Evolutionary conservation across 1,140 invertebrate species (phyloP), one percentile per base, ranked within the genome.

Genomic region (Lucilia cuprina): DNA sequence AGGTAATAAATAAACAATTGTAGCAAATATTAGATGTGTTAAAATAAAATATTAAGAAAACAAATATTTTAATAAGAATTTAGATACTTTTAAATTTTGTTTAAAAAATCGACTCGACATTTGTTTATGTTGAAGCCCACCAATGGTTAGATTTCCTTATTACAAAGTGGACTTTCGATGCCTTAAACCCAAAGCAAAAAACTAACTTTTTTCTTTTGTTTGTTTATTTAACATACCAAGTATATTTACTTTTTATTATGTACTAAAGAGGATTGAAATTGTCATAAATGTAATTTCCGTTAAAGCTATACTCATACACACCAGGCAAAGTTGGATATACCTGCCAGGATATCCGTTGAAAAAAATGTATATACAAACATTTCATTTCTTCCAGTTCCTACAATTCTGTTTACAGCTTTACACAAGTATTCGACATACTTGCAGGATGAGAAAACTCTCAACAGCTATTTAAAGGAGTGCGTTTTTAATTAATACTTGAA

Each of bases 251-350:
- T 50, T 80, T 49, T 80, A 25, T 21, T 34, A 80, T 49, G 25
- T 50, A 12, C n/a, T 34, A 74, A n/a, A 60, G 75, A 82, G 77
- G 85, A 87, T 89, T 89, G 88, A 88, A 87, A 86, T 87, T 89
- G 88, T 88, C 88, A 88, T 86, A 86, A 88, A 87, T 88, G 89
- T 88, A 89, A 89, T 89, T 87, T 88, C 87, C 88, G 88, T 86
- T 83, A 74, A 50, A 25, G 30, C 87, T 84, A 19, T 19, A 70
- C 50, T 17, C 65, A 70, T 8, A n/a, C 65, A 19, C n/a, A 70
- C 65, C n/a, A 2, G 10, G 65, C 19, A 70, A 21, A 70, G 65
- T 70, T 70, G n/a, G n/a, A 70, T 21, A 70, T n/a, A 70, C 65
- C 25, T 74, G 84, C 83, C 41, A 83, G 85, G 85, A 82, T 75